Percentiles rank a stretch among this genome's conserved stretches.
Conservation (phyloP, 2,888 invertebrate genomes). For the Andrena chrysosceles region DNA sequence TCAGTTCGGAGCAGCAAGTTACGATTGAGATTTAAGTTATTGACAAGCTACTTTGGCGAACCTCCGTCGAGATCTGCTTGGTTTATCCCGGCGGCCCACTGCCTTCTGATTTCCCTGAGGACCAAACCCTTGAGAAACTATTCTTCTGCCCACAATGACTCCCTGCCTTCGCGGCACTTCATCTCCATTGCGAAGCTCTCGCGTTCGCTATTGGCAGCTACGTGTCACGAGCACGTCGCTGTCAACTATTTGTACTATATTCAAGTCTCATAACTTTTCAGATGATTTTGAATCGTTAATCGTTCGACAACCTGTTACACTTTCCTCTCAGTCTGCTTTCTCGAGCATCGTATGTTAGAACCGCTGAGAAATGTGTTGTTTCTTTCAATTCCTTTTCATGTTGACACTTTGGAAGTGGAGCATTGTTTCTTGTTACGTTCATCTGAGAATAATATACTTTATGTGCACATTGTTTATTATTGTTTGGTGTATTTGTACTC, state of each 20-base stretch:
- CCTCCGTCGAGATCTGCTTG: constrained; percentile 80
- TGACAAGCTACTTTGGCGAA: constrained; percentile 84
- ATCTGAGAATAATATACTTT: too few species aligned
- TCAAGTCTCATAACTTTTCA: constrained; percentile 4
- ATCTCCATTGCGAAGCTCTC: constrained; percentile 68
- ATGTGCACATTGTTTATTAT: too few species aligned
- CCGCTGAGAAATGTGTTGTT: neutral
- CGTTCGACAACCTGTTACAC: constrained; percentile 6
- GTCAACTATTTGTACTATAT: constrained; percentile 16
- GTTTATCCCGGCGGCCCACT: constrained; percentile 81
- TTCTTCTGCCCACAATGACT: constrained; percentile 84
- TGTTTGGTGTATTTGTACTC: too few species aligned
- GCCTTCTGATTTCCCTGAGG: constrained; percentile 84
- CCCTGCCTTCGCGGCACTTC: constrained; percentile 74
- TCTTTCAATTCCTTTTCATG: too few species aligned
- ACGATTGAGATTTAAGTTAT: constrained; percentile 85
- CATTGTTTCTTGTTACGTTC: too few species aligned
- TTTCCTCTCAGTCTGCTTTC: neutral
- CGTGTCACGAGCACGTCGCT: constrained; percentile 37
- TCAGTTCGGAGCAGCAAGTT: constrained; percentile 83
- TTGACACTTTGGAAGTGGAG: too few species aligned
- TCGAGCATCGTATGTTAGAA: neutral
- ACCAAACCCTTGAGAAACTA: constrained; percentile 83
- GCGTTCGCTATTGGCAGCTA: constrained; percentile 45
- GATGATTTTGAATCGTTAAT: constrained; percentile 6